phyloP scores from a whole-genome alignment of 2,888 invertebrate species.

The Pristionchus entomophagus region DNA sequence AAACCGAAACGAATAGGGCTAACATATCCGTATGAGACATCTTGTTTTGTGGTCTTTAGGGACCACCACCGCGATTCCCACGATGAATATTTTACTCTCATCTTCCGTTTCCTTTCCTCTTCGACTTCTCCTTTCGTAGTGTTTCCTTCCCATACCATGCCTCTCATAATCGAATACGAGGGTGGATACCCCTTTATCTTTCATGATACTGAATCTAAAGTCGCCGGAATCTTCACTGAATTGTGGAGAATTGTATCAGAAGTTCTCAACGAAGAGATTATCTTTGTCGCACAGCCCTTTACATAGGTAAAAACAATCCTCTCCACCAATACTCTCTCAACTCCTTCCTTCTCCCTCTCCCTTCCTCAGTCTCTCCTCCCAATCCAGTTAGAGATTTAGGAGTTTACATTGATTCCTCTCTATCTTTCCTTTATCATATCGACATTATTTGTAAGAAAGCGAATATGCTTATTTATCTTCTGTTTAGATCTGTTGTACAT shows the following conservation, averaged over 20 bases:
- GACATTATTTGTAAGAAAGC: too few relatives aligned
- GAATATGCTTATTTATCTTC: too few relatives aligned
- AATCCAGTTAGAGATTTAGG: too few relatives aligned
- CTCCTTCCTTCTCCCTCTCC: too few relatives aligned
- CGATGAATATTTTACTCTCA: neutral
- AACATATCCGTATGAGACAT: too few relatives aligned
- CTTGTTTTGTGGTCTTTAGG: neutral
- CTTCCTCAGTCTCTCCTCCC: too few relatives aligned
- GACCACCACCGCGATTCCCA: neutral
- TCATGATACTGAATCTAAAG: neutral
- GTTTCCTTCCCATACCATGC: neutral
- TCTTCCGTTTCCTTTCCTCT: neutral
- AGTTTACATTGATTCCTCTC: too few relatives aligned
- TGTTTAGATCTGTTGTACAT: too few relatives aligned
- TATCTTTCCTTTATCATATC: too few relatives aligned
- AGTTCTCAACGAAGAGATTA: neutral
- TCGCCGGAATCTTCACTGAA: conserved; percentile 12
- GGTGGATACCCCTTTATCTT: conserved; percentile 26
- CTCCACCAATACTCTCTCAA: too few relatives aligned
- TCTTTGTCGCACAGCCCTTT: neutral
- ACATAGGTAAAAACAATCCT: too few relatives aligned
- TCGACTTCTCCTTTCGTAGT: neutral
- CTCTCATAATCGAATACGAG: neutral
- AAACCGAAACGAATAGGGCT: too few relatives aligned
- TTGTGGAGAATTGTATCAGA: neutral